Percentiles rank a stretch among this genome's conserved stretches.
phyloP scores from a whole-genome alignment of 1,140 invertebrate genomes.

The Holcopasites calliopsidis region DNA sequence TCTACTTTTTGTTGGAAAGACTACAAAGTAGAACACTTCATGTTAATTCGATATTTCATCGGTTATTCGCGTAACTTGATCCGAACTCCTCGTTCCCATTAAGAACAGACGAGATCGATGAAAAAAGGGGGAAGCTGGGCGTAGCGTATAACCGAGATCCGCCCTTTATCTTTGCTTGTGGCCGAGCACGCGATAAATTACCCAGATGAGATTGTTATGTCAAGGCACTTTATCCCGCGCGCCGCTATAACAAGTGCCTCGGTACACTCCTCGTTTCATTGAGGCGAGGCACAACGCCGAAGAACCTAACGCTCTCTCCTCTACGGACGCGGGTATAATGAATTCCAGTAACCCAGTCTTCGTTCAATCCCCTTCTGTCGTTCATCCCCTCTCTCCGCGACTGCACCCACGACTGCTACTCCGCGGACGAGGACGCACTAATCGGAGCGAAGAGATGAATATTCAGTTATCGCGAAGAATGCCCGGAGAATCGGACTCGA shows the following conservation, averaged over 20 bases:
- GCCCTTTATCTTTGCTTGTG: slow-evolving; percentile 36
- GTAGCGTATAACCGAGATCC: slow-evolving; percentile 31
- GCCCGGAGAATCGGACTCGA: neutral
- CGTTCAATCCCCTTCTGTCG: neutral
- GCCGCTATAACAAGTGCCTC: slow-evolving; percentile 34
- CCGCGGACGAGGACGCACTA: neutral
- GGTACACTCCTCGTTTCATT: slow-evolving; percentile 18
- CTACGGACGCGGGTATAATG: slow-evolving; percentile 15
- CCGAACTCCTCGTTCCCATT: neutral
- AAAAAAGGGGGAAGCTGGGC: neutral
- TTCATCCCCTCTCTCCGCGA: slow-evolving; percentile 1
- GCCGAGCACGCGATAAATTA: slow-evolving; percentile 44
- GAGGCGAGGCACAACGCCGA: neutral
- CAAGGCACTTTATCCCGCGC: slow-evolving; percentile 34
- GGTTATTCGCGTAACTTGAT: too few species aligned
- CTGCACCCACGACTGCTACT: too few species aligned
- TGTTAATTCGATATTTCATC: too few species aligned
- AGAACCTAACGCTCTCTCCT: slow-evolving; percentile 29
- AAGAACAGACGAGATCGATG: neutral
- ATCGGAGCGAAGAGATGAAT: slow-evolving; percentile 24
- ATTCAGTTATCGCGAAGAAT: slow-evolving; percentile 27
- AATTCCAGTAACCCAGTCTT: slow-evolving; percentile 21
- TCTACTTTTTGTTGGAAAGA: too few species aligned
- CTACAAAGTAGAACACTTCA: too few species aligned
- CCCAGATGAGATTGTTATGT: slow-evolving; percentile 53